A percentile compares a stretch with the other conserved stretches of the same genome.
phyloP scores from a whole-genome alignment of 2,797 vertebrate genomes.

The Parauchenoglanis punctatus region DNA sequence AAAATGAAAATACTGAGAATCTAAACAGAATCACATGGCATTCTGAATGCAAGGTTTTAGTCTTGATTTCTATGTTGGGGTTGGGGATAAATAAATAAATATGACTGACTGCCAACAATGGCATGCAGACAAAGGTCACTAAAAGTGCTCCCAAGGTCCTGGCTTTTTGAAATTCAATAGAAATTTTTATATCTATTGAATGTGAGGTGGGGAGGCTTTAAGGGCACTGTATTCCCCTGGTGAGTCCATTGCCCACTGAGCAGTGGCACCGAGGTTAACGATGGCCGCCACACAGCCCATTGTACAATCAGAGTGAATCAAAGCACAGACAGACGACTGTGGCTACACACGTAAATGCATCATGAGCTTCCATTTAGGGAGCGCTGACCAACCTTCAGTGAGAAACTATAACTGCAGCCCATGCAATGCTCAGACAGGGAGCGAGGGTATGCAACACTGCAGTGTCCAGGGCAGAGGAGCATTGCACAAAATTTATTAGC shows the following conservation, averaged over 20 bases:
- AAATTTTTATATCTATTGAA: conserved; percentile 62
- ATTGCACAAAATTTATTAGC: conserved; percentile 65
- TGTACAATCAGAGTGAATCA: conserved; percentile 66
- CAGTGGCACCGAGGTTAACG: conserved; percentile 62
- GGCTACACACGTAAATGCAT: conserved; percentile 67
- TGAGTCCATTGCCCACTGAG: conserved; percentile 68
- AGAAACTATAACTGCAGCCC: conserved; percentile 24
- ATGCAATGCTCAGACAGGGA: conserved; percentile 27
- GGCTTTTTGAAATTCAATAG: conserved; percentile 60
- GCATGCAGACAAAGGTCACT: conserved; percentile 61
- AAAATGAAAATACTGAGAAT: conserved; percentile 11
- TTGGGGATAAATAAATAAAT: conserved; percentile 41
- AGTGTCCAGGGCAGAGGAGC: conserved; percentile 55
- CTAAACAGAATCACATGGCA: conserved; percentile 28
- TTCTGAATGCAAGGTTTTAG: conserved; percentile 40
- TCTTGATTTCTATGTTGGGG: conserved; percentile 39
- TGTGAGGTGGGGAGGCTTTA: conserved; percentile 57
- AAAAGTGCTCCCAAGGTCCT: conserved; percentile 61
- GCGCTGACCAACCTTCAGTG: conserved; percentile 69
- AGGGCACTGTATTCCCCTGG: conserved; percentile 63
- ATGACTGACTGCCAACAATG: conserved; percentile 31
- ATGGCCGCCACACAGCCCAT: conserved; percentile 58
- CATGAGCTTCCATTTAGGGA: conserved; percentile 72
- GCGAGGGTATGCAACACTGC: conserved; percentile 5
- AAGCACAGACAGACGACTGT: conserved; percentile 66